Evolutionary conservation across 2,888 invertebrate genomes (phyloP).

Genomic region (Sceliomorpha sp.): DNA sequence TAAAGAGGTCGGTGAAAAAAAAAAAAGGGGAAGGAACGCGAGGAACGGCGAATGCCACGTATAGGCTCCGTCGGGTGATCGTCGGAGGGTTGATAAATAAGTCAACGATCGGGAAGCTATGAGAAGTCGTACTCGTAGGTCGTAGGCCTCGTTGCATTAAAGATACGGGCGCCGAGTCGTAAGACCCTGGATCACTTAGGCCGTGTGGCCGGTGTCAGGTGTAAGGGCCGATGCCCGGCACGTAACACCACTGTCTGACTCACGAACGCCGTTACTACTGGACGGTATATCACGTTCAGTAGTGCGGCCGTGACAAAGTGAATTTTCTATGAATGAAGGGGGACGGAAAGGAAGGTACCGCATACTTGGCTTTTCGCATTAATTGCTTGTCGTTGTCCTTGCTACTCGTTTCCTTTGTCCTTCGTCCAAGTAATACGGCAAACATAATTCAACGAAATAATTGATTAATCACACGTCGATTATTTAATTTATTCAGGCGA

Average conservation of each 20-base stretch:
- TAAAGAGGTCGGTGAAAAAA: conserved; percentile 47
- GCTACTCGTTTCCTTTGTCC: no score
- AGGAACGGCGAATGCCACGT: no score
- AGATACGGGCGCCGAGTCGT: conserved; percentile 22
- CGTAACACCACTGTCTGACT: conserved; percentile 46
- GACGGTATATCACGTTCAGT: conserved; percentile 20
- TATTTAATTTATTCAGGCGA: no score
- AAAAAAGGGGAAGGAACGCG: no score
- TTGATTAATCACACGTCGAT: no score
- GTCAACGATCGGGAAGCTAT: conserved; percentile 28
- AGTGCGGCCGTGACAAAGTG: conserved; percentile 45
- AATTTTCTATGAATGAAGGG: conserved; percentile 47
- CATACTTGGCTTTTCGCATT: no score
- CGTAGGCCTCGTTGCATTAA: conserved; percentile 52
- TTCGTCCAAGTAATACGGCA: no score
- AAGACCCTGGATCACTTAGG: conserved; percentile 29
- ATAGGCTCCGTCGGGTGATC: conserved; percentile 20
- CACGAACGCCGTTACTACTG: conserved; percentile 47
- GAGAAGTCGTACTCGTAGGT: conserved; percentile 35
- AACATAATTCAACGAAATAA: no score
- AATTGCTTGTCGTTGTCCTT: no score
- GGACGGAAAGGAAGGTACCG: conserved; percentile 30
- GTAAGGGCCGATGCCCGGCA: conserved; percentile 27
- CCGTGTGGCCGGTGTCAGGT: conserved; percentile 29
- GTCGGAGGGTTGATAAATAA: conserved; percentile 38